Conservation (phyloP, 2,797 vertebrate genomes). For the Garrulus glandarius region DNA sequence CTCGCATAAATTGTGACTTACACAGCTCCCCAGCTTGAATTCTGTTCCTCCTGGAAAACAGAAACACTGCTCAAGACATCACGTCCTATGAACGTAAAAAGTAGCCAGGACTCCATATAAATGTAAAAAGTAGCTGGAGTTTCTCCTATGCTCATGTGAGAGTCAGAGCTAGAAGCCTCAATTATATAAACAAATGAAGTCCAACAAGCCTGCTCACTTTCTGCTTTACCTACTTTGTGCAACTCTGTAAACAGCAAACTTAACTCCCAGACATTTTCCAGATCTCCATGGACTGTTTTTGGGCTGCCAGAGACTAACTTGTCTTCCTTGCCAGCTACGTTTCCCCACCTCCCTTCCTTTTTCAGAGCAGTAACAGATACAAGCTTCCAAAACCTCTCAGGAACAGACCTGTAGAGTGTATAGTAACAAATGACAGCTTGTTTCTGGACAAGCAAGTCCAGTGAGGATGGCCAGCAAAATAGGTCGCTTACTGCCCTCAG, state of each 20-base stretch:
- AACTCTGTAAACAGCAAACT: background rate
- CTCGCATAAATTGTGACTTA: background rate
- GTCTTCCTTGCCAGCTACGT: background rate
- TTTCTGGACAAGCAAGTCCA: background rate
- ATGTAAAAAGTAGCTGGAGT: background rate
- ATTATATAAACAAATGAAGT: background rate
- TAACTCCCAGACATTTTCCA: conserved; percentile 31
- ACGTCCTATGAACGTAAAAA: background rate
- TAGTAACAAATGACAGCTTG: background rate
- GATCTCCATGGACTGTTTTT: background rate
- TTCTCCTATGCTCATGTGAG: background rate
- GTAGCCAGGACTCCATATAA: background rate
- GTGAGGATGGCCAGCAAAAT: background rate
- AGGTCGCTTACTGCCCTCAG: background rate
- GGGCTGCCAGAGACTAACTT: background rate
- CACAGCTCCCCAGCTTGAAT: background rate
- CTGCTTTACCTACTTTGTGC: background rate
- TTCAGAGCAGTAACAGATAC: background rate
- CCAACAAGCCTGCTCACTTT: background rate
- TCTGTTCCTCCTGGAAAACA: background rate
- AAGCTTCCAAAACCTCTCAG: background rate
- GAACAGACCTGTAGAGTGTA: background rate
- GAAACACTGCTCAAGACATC: background rate
- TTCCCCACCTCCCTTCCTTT: background rate
- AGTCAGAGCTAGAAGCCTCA: background rate